Evolutionary conservation across 2,888 invertebrate genomes (phyloP).

Genomic region (Drepana falcataria): DNA sequence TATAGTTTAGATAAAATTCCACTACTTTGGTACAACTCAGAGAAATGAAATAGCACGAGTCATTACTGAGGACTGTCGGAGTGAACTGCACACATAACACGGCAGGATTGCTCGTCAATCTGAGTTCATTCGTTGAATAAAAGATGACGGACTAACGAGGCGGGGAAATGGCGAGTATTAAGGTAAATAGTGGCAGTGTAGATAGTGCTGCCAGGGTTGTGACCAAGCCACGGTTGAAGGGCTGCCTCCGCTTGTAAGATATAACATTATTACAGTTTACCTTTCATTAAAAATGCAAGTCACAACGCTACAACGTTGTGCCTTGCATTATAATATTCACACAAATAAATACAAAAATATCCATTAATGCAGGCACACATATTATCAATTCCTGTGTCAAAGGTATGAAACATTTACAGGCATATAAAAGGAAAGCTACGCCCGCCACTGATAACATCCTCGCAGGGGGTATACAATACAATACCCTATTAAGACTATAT

Average conservation of each 20-base stretch:
- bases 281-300: too few species aligned
- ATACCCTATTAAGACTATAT: neutral
- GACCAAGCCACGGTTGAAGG: constrained; percentile 9
- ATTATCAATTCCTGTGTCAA: too few species aligned
- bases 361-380: too few species aligned
- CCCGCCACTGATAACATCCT: too few species aligned
- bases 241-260: constrained; percentile 2
- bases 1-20: constrained; percentile 9
- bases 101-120: constrained; percentile 28
- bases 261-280: too few species aligned
- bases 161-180: constrained; percentile 40
- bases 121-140: constrained; percentile 50
- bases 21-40: too few species aligned
- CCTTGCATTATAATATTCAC: too few species aligned
- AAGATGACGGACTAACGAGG: constrained; percentile 53
- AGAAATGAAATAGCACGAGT: constrained; percentile 15
- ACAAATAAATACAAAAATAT: too few species aligned
- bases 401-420: too few species aligned
- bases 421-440: too few species aligned
- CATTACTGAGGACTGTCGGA: constrained; percentile 11
- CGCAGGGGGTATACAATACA: neutral
- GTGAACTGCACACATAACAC: constrained; percentile 12
- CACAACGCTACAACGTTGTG: too few species aligned
- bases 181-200: constrained; percentile 39
- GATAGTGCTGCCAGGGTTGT: constrained; percentile 15